phyloP scores from a whole-genome alignment of 2,888 invertebrate genomes.

The Deilephila elpenor region DNA sequence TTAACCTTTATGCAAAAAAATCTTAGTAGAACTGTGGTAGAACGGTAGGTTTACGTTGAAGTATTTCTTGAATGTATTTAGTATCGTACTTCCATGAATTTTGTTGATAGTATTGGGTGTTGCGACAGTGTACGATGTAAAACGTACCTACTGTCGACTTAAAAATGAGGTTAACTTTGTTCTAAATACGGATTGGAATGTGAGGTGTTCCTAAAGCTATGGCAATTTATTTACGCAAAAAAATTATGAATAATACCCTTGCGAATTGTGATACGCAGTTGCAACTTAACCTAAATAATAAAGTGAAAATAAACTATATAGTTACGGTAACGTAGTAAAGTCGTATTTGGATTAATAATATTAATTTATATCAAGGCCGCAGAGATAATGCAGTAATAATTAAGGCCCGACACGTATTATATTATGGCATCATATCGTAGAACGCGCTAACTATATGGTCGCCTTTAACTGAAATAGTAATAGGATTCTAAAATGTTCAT shows the following conservation, averaged over 20 bases:
- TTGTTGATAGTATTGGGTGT: not conserved
- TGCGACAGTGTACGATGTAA: not conserved
- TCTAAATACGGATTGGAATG: not conserved
- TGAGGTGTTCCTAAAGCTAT: not conserved
- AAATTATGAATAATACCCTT: not conserved
- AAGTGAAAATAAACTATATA: too few relatives aligned
- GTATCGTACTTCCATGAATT: not conserved
- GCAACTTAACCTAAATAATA: too few relatives aligned
- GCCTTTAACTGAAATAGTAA: not conserved
- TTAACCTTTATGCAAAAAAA: not conserved
- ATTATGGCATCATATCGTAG: not conserved
- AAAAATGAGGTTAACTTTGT: not conserved
- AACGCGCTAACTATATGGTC: not conserved
- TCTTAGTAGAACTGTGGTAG: not conserved
- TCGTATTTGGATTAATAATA: not conserved
- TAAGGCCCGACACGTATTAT: not conserved
- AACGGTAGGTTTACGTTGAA: not conserved
- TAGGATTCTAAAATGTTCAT: not conserved
- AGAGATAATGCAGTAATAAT: not conserved
- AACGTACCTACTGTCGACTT: not conserved
- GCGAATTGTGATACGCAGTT: too few relatives aligned
- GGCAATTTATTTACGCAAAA: not conserved
- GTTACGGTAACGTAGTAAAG: too few relatives aligned
- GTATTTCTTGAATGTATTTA: slow-evolving; percentile 8
- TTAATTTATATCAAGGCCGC: not conserved